Conservation (phyloP, 2,888 invertebrate species). For the Polymixis flavicincta region DNA sequence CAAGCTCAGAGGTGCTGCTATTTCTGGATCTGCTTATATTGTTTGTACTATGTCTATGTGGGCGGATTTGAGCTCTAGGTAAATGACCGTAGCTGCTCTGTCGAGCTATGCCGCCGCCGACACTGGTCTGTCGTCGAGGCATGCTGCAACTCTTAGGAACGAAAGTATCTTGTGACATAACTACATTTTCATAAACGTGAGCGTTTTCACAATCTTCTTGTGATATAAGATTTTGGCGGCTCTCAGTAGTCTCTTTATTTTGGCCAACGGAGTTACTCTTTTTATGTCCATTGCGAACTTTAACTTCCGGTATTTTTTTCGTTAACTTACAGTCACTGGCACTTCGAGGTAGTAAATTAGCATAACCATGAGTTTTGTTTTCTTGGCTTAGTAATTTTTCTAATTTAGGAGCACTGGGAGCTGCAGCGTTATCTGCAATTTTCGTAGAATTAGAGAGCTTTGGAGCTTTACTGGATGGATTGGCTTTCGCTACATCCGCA, state of each 20-base stretch:
- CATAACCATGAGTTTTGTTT: slow-evolving; percentile 80
- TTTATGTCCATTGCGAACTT: slow-evolving; percentile 80
- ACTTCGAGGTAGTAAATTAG: slow-evolving; percentile 85
- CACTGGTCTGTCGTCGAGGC: slow-evolving; percentile 84
- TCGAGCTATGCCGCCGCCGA: slow-evolving; percentile 78
- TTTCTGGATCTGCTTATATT: slow-evolving; percentile 79
- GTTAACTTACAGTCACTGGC: slow-evolving; percentile 86
- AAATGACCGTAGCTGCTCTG: slow-evolving; percentile 86
- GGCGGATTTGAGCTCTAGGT: slow-evolving; percentile 82
- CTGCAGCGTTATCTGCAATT: slow-evolving; percentile 67
- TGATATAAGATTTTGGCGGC: slow-evolving; percentile 86
- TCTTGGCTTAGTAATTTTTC: slow-evolving; percentile 76
- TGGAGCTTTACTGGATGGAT: slow-evolving; percentile 76
- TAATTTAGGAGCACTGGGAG: slow-evolving; percentile 72
- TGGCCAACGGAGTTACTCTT: slow-evolving; percentile 89
- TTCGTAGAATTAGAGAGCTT: slow-evolving; percentile 81
- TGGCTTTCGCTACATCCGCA: slow-evolving; percentile 78
- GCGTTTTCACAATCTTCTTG: slow-evolving; percentile 83
- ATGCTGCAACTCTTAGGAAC: slow-evolving; percentile 87
- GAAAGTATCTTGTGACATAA: slow-evolving; percentile 78
- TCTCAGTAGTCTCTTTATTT: slow-evolving; percentile 85
- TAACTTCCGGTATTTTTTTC: slow-evolving; percentile 79
- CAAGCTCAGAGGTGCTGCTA: slow-evolving; percentile 79
- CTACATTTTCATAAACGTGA: slow-evolving; percentile 88
- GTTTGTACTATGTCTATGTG: slow-evolving; percentile 80